phyloP scores from a whole-genome alignment of 37 sponge, comb jelly and placozoan genomes.

The Halichondria panicea region DNA sequence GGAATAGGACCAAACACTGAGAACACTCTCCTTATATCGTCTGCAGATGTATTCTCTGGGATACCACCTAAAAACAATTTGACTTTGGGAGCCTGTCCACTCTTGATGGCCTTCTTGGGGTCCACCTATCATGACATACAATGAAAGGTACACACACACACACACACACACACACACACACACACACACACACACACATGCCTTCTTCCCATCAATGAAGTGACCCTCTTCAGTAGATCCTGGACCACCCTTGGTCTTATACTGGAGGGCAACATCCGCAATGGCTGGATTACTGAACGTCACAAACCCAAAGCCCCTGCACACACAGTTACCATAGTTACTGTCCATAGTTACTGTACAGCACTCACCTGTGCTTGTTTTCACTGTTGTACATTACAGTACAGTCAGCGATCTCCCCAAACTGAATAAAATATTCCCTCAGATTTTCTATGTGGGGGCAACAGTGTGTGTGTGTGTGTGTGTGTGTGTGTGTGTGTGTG shows the following conservation, averaged over 20 bases:
- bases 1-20: no score
- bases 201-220: no score
- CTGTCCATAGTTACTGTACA: not conserved
- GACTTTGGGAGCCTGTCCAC: not conserved
- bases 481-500: not conserved
- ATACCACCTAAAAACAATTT: no score
- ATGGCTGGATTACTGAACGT: slow-evolving; percentile 49
- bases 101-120: slow-evolving; percentile 49
- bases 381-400: slow-evolving; percentile 52
- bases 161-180: not conserved
- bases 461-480: no score
- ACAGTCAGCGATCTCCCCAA: slow-evolving; percentile 61
- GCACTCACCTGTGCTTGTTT: slow-evolving; percentile 31
- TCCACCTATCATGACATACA: slow-evolving; percentile 36
- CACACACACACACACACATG: no score
- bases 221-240: slow-evolving; percentile 41
- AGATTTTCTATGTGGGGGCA: slow-evolving; percentile 19
- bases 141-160: not conserved
- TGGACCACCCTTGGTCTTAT: slow-evolving; percentile 5
- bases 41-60: no score
- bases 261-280: slow-evolving; percentile 19
- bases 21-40: no score
- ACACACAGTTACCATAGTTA: not conserved
- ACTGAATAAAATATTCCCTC: slow-evolving; percentile 48
- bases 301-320: slow-evolving; percentile 80